Evolutionary conservation across 2,113 vertebrate species (phyloP).

Genomic region (Elephantulus edwardii): DNA sequence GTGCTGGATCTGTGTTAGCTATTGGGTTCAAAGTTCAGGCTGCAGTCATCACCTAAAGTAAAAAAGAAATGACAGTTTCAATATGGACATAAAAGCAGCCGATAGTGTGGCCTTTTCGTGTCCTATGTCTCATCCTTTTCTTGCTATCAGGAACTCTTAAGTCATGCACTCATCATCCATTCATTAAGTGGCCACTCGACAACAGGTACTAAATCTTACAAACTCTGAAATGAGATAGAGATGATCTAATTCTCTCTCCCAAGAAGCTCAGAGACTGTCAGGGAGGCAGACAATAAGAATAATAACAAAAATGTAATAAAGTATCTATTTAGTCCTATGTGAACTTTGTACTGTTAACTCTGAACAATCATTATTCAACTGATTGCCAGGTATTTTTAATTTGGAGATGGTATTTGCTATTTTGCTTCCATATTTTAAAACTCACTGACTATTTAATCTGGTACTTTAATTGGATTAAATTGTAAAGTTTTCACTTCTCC

Average conservation of each 20-base stretch:
- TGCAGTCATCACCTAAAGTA: background rate
- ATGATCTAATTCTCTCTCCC: background rate
- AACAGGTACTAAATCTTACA: background rate
- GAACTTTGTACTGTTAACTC: background rate
- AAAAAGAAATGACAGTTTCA: background rate
- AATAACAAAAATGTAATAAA: background rate
- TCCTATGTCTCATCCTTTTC: background rate
- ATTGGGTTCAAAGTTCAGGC: background rate
- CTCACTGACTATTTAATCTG: background rate
- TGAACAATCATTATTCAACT: background rate
- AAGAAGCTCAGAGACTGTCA: background rate
- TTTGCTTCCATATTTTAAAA: background rate
- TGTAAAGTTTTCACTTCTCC: constrained; percentile 40
- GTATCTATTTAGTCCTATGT: background rate
- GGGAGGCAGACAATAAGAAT: background rate
- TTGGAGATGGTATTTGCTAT: background rate
- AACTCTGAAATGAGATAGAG: background rate
- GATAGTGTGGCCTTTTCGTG: background rate
- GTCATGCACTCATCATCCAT: background rate
- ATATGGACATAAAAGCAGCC: background rate
- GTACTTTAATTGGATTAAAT: constrained; percentile 25
- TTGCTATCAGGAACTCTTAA: background rate
- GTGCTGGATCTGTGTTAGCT: background rate
- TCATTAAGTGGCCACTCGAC: background rate
- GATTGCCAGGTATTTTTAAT: background rate